Base-by-base conservation (phyloP, 2,113 vertebrate species). In the Sisor rabdophorus region DNA sequence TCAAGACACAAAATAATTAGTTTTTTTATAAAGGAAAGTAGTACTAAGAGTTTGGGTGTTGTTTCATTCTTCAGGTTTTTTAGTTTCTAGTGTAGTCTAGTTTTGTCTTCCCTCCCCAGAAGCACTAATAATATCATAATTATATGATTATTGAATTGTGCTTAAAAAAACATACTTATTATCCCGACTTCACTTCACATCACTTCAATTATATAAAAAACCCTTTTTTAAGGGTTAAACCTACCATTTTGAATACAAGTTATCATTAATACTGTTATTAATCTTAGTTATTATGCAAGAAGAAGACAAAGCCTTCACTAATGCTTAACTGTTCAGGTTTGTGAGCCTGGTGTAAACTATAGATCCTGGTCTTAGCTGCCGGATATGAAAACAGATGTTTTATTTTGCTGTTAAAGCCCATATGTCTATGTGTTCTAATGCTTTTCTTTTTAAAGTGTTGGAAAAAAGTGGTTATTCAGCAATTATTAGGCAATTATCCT, bases 101-200 rank as follows among this genome's bases (percentile, higher is more conserved):
- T 16, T 60, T 16, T 60, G 19, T 47, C 63, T 44, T 50, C 24
- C 15, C 22, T 48, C 48, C 13, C 2, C 19, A 24, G n/a, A 28
- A 69, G 65, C 50, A 30, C 24, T 52, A 11, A 69, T 52, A 6
- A 52, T 68, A 68, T 19, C 47, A 68, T 52, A 28, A 69, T 20
- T 13, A 69, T 52, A 48, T 48, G 22, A 67, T 47, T 65, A 65
- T 3, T 47, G 20, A 16, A 65, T 22, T 47, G 20, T 44, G 40
- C 40, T 44, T 8, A 44, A 44, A 44, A 44, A 44, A 44, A 44
- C 32, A 44, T 36, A 36, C 6, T 4, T 50, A 50, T 50, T n/a
- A n/a, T n/a, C n/a, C n/a, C n/a, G n/a, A n/a, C n/a, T n/a, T n/a
- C n/a, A n/a, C n/a, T n/a, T 28, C 13, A 59, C 6, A 36, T 36